Conservation (phyloP, 2,888 invertebrate species). For the Cheilosia soror region DNA sequence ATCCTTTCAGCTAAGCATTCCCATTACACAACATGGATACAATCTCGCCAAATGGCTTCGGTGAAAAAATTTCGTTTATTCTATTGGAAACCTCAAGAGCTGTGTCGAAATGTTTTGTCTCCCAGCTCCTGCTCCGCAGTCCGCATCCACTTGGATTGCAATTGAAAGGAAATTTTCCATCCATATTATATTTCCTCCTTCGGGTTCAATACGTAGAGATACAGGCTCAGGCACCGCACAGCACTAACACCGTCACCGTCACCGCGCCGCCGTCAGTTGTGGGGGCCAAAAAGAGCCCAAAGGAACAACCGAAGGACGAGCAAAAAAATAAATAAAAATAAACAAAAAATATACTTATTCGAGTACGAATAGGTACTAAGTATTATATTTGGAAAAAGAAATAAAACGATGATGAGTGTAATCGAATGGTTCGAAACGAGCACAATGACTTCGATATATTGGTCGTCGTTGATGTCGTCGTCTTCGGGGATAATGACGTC, state of each 20-base stretch:
- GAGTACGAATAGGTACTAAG: not conserved
- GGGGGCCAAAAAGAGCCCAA: slow-evolving; percentile 16
- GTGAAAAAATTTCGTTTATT: slow-evolving; percentile 34
- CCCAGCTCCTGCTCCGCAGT: not conserved
- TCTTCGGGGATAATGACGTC: slow-evolving; percentile 30
- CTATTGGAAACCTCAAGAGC: slow-evolving; percentile 46
- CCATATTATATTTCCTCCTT: slow-evolving; percentile 38
- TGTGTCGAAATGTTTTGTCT: slow-evolving; percentile 26
- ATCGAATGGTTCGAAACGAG: slow-evolving; percentile 55
- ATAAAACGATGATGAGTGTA: slow-evolving; percentile 61
- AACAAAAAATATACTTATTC: slow-evolving; percentile 3
- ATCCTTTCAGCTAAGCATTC: slow-evolving; percentile 47
- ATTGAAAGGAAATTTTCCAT: slow-evolving; percentile 60
- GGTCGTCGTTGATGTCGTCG: not conserved
- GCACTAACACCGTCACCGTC: not conserved
- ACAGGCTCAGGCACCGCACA: not conserved
- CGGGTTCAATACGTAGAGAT: slow-evolving; percentile 30
- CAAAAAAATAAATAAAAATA: slow-evolving; percentile 16
- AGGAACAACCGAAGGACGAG: slow-evolving; percentile 11
- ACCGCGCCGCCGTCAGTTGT: slow-evolving; percentile 20
- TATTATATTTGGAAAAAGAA: slow-evolving; percentile 22
- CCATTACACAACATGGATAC: slow-evolving; percentile 50
- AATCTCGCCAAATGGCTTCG: slow-evolving; percentile 49
- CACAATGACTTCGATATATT: slow-evolving; percentile 37
- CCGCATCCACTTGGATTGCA: slow-evolving; percentile 46